Conservation (phyloP, 1,140 invertebrate genomes). For the Steinernema feltiae region DNA sequence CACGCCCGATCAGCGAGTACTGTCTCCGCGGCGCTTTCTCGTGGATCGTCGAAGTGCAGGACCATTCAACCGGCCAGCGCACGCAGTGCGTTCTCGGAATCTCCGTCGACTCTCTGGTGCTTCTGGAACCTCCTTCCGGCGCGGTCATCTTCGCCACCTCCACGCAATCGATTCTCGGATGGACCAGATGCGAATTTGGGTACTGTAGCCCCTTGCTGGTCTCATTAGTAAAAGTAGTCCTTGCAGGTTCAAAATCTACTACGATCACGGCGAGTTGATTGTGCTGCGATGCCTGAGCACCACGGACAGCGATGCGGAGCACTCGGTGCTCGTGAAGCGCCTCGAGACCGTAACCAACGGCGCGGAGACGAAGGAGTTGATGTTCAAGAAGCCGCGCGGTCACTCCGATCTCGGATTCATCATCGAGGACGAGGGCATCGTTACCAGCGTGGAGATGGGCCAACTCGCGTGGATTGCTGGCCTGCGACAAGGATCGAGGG, state of each 20-base stretch:
- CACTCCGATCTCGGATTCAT: slow-evolving; percentile 70
- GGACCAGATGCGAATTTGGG: slow-evolving; percentile 62
- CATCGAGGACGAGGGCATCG: slow-evolving; percentile 86
- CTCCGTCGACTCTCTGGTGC: slow-evolving; percentile 76
- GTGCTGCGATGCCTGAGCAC: slow-evolving; percentile 47
- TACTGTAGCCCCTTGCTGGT: slow-evolving; percentile 2
- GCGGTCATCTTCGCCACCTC: slow-evolving; percentile 80
- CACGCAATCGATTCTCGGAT: slow-evolving; percentile 75
- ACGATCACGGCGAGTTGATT: slow-evolving; percentile 56
- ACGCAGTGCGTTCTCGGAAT: slow-evolving; percentile 79
- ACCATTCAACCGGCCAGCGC: slow-evolving; percentile 62
- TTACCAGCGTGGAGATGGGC: slow-evolving; percentile 81
- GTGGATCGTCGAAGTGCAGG: slow-evolving; percentile 71
- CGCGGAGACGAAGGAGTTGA: slow-evolving; percentile 51
- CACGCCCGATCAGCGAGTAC: slow-evolving; percentile 67
- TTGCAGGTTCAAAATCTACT: slow-evolving; percentile 52
- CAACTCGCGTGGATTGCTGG: slow-evolving; percentile 83
- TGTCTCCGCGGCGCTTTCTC: slow-evolving; percentile 69
- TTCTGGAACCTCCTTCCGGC: slow-evolving; percentile 74
- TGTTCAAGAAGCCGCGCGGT: neutral
- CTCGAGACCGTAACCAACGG: slow-evolving; percentile 51
- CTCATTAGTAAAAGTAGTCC: slow-evolving; percentile 12
- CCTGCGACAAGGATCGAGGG: slow-evolving; percentile 75
- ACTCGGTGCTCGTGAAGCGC: slow-evolving; percentile 41
- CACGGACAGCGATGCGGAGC: slow-evolving; percentile 46